Evolutionary conservation across 2,888 invertebrate genomes (phyloP), one percentile per base, ranked within the genome.

Genomic region (Polia nebulosa): DNA sequence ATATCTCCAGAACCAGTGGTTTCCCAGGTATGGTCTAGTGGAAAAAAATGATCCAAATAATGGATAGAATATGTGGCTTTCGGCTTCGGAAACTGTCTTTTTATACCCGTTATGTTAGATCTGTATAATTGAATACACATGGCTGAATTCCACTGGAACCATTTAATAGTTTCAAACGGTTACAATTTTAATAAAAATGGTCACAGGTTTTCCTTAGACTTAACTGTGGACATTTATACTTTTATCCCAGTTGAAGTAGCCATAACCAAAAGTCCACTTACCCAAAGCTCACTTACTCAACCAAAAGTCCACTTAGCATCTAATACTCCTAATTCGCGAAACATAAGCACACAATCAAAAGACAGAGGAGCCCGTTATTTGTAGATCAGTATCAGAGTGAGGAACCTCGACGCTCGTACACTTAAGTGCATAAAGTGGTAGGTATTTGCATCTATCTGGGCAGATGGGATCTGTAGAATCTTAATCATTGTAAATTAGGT

Each of bases 331-430:
- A 29, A 62, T 68, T 57, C 45, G 36, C 4, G 51, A 11, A 53
- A 44, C 61, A 52, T 41, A 51, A 34, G 25, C 39, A 36, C 45
- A 56, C n/a, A 55, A 52, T 47, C 27, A 11, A n/a, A 32, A 57
- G 52, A 53, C 17, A n/a, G 13, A 49, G 8, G 25, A 61, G 25
- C 25, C 74, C 64, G 72, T 76, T 71, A 75, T 71, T 76, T 76
- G 49, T 22, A 49, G 72, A 75, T 74, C 44, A 1, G 0, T 51
- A 75, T 75, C 74, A 6, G 13, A 8, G 55, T 59, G 72, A 76
- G 77, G 64, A 56, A 27, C 25, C 27, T 39, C 36, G 39, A 3
- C 6, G 47, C 29, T 71, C 17, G 41, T 58, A 49, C 29, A 49
- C 17, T 41, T 70, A 76, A 71, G 71, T 70, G 71, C 39, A 45